Percentiles rank a stretch among this genome's conserved stretches.
Conservation (phyloP, 1,140 invertebrate genomes). For the Phortica variegata region DNA sequence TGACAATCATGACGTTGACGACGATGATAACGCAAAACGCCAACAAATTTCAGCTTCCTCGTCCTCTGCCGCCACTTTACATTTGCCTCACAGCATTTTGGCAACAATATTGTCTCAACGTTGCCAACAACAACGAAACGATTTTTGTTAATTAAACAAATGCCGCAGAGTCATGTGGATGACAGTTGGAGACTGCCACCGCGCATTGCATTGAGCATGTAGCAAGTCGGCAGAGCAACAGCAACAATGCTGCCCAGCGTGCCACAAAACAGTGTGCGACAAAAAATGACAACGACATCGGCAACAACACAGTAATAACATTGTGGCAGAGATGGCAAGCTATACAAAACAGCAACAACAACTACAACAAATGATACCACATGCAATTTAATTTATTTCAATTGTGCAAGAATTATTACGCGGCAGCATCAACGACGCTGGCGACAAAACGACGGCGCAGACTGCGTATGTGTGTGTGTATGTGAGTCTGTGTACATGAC, state of each 20-base stretch:
- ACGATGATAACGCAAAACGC: slow-evolving; percentile 28
- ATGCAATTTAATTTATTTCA: slow-evolving; percentile 55
- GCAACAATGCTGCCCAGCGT: too few species aligned
- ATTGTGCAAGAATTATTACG: slow-evolving; percentile 50
- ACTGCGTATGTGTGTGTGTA: background rate
- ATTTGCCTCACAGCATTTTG: slow-evolving; percentile 35
- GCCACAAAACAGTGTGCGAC: too few species aligned
- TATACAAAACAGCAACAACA: slow-evolving; percentile 9
- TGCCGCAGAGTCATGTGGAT: slow-evolving; percentile 52
- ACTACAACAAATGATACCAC: slow-evolving; percentile 8
- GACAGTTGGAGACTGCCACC: slow-evolving; percentile 44
- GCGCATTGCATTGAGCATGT: slow-evolving; percentile 4
- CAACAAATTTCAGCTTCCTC: slow-evolving; percentile 11
- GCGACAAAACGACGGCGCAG: slow-evolving; percentile 35
- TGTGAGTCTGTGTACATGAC: slow-evolving; percentile 22
- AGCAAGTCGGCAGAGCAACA: background rate
- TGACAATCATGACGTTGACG: slow-evolving; percentile 49
- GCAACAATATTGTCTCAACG: too few species aligned
- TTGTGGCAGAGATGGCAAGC: too few species aligned
- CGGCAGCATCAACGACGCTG: slow-evolving; percentile 15
- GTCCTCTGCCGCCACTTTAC: background rate
- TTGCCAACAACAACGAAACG: slow-evolving; percentile 19
- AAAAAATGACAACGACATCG: too few species aligned
- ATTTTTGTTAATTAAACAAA: slow-evolving; percentile 54
- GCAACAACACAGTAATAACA: too few species aligned